phyloP scores from a whole-genome alignment of 2,888 invertebrate species.

The Leucoma salicis region DNA sequence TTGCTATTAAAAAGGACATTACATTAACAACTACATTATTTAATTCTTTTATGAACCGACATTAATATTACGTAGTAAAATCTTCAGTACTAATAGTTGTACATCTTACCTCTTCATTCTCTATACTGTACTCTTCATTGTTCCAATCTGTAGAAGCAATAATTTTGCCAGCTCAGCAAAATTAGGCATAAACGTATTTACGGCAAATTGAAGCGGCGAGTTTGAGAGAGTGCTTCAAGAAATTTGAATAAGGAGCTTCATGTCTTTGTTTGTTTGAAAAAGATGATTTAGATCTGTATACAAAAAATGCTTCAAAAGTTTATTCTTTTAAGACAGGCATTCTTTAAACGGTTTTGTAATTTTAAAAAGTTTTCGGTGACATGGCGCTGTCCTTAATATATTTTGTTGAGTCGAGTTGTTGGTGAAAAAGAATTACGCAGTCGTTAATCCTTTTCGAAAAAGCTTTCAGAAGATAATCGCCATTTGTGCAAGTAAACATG shows the following conservation, averaged over 20 bases:
- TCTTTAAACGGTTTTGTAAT: constrained; percentile 13
- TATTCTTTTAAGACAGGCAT: constrained; percentile 21
- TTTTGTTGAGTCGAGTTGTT: too few relatives aligned
- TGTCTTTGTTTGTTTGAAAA: constrained; percentile 29
- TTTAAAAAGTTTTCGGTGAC: background rate
- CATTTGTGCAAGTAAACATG: too few relatives aligned
- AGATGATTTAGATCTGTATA: constrained; percentile 14
- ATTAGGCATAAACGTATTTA: constrained; percentile 39
- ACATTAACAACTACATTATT: too few relatives aligned
- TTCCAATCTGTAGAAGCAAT: constrained; percentile 72
- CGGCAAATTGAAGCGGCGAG: constrained; percentile 34
- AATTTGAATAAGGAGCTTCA: constrained; percentile 23
- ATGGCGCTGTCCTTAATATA: too few relatives aligned
- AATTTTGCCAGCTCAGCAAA: constrained; percentile 66
- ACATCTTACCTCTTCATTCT: too few relatives aligned
- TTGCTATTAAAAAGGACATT: too few relatives aligned
- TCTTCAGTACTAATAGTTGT: too few relatives aligned
- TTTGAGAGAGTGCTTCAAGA: constrained; percentile 24
- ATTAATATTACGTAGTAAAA: too few relatives aligned
- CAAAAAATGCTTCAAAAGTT: constrained; percentile 25
- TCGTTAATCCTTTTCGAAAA: too few relatives aligned
- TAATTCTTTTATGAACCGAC: too few relatives aligned
- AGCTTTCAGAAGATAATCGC: too few relatives aligned
- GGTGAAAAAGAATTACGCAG: too few relatives aligned
- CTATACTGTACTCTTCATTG: constrained; percentile 69